Percentiles rank a stretch among this genome's conserved stretches.
Evolutionary conservation across 2,113 vertebrate species (phyloP).

Genomic region (Sakesphorus luctuosus): DNA sequence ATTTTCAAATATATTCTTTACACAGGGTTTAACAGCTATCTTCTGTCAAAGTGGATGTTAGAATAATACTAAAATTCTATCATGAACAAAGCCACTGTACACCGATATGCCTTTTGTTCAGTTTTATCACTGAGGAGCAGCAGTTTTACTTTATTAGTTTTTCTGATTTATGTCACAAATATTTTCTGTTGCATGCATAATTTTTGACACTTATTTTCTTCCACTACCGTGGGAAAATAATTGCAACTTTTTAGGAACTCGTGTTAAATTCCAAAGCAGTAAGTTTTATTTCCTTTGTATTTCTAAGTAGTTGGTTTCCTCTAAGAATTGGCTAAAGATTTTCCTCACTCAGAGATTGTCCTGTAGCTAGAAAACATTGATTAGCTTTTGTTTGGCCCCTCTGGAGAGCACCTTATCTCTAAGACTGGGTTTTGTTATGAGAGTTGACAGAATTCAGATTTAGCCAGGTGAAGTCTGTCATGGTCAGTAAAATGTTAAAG

Average conservation of each 20-base stretch:
- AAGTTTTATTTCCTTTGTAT: conserved; percentile 56
- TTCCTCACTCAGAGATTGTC: conserved; percentile 39
- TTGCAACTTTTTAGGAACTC: not conserved
- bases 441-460: conserved; percentile 71
- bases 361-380: conserved; percentile 69
- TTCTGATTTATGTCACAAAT: not conserved
- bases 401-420: conserved; percentile 60
- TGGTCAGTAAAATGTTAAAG: conserved; percentile 31
- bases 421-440: conserved; percentile 48
- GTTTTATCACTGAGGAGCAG: not conserved
- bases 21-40: conserved; percentile 5
- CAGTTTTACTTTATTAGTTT: not conserved
- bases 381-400: conserved; percentile 64
- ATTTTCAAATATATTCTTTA: not conserved
- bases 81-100: not conserved
- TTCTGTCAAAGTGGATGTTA: conserved; percentile 41
- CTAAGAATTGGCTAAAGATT: conserved; percentile 61
- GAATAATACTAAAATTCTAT: conserved; percentile 21
- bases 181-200: not conserved
- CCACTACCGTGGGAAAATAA: not conserved
- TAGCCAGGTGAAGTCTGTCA: conserved; percentile 57
- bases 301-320: conserved; percentile 57
- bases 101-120: not conserved
- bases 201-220: conserved; percentile 16
- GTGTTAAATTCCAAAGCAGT: conserved; percentile 39